Conservation (phyloP, 2,888 invertebrate genomes). For the Epinotia nisella region DNA sequence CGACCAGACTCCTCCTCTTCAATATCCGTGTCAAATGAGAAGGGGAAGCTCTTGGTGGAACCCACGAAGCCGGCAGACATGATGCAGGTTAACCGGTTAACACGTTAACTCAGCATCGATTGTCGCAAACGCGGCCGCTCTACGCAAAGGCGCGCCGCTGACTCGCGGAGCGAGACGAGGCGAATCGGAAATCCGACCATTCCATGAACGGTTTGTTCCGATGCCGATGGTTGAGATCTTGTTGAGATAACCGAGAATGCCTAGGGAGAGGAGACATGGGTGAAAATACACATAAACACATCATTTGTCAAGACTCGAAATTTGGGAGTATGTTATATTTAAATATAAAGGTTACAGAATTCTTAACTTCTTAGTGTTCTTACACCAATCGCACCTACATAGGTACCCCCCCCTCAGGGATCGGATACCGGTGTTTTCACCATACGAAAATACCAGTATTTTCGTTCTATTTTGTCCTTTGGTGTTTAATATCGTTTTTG, state of each 20-base stretch:
- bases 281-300: too few relatives aligned
- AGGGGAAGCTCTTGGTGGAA: slow-evolving; percentile 80
- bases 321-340: not conserved
- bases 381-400: too few relatives aligned
- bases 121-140: slow-evolving; percentile 31
- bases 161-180: slow-evolving; percentile 27
- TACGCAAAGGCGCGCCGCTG: slow-evolving; percentile 33
- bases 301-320: not conserved
- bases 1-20: slow-evolving; percentile 71
- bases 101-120: not conserved
- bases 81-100: slow-evolving; percentile 46
- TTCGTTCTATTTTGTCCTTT: too few relatives aligned
- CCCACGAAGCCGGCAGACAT: slow-evolving; percentile 80
- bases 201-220: slow-evolving; percentile 36
- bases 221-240: slow-evolving; percentile 26
- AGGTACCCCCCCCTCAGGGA: too few relatives aligned
- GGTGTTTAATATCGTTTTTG: too few relatives aligned
- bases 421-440: too few relatives aligned
- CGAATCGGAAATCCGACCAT: too few relatives aligned
- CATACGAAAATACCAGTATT: too few relatives aligned
- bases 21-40: slow-evolving; percentile 79
- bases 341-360: too few relatives aligned
- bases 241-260: slow-evolving; percentile 5
- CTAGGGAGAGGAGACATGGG: not conserved
- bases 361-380: too few relatives aligned